Conservation (phyloP, 2,113 vertebrate genomes). For the Oenanthe oenanthe region DNA sequence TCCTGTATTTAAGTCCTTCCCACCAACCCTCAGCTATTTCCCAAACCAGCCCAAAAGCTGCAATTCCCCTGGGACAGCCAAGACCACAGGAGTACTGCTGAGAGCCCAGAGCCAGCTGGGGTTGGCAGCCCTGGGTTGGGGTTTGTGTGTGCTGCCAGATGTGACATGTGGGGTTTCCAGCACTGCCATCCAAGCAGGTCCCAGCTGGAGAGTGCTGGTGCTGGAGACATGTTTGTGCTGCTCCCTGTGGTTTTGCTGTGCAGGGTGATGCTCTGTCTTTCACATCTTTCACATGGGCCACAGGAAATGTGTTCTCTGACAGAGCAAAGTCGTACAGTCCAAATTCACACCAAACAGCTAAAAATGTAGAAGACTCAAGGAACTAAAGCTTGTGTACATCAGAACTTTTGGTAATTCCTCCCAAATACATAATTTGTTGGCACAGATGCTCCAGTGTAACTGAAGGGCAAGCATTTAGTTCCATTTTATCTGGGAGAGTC, state of each 20-base stretch:
- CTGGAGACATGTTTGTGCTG: rapidly evolving
- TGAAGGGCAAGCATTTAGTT: conserved; percentile 14
- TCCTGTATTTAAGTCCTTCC: background rate
- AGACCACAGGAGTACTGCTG: background rate
- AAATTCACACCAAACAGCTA: background rate
- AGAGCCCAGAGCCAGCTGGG: background rate
- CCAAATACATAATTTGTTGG: conserved; percentile 26
- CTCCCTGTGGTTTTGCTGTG: background rate
- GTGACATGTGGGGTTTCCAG: background rate
- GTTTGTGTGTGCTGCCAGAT: background rate
- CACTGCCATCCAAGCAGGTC: background rate
- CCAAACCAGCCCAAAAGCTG: background rate
- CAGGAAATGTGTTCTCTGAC: background rate
- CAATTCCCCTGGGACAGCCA: background rate
- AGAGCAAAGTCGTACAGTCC: background rate
- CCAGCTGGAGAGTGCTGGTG: background rate
- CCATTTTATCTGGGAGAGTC: conserved; percentile 45
- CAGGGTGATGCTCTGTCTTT: background rate
- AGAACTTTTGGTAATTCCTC: conserved; percentile 21
- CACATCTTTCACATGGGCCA: background rate
- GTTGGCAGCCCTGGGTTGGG: background rate
- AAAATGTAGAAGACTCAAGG: background rate
- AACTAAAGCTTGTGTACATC: background rate
- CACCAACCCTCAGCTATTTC: background rate
- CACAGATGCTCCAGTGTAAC: background rate